These are phyloP conservation scores for Diploptera punctata DNA, from an alignment of 2,888 invertebrate genomes.

Conservation along the genomic window DNA sequence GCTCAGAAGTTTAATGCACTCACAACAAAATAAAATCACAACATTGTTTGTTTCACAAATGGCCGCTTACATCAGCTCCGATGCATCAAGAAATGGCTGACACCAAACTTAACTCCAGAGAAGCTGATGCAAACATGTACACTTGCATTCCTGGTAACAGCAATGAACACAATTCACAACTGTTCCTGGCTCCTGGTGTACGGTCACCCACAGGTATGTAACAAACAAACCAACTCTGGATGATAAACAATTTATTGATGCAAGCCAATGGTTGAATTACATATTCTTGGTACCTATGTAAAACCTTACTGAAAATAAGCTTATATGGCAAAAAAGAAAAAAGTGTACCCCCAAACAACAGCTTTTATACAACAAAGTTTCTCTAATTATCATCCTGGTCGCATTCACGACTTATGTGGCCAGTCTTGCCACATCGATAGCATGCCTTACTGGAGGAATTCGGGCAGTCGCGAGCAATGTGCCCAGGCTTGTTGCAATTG, in stretches of 20 bases:
- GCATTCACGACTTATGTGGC: slow-evolving; percentile 91
- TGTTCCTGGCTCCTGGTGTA: no score
- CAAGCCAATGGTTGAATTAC: slow-evolving; percentile 30
- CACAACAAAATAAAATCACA: no score
- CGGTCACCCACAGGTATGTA: background rate
- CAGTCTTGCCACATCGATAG: slow-evolving; percentile 91
- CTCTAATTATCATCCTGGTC: slow-evolving; percentile 64
- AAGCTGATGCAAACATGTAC: slow-evolving; percentile 9
- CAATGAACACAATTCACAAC: no score
- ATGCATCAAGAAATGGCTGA: background rate
- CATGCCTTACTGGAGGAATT: slow-evolving; percentile 71
- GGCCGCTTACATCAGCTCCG: background rate
- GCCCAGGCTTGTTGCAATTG: slow-evolving; percentile 74
- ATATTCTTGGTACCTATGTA: slow-evolving; percentile 30
- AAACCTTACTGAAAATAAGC: slow-evolving; percentile 28
- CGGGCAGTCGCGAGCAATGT: slow-evolving; percentile 70
- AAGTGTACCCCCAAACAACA: slow-evolving; percentile 27
- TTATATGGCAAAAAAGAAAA: slow-evolving; percentile 25
- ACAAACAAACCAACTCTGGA: slow-evolving; percentile 10
- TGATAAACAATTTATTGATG: slow-evolving; percentile 22
- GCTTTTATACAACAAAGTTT: slow-evolving; percentile 28
- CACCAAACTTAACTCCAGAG: background rate
- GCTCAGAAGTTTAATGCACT: no score
- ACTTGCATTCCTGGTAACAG: no score
- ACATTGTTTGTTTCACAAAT: no score